Percentiles rank a stretch among this genome's conserved stretches.
Evolutionary conservation across 1,140 invertebrate species (phyloP).

Genomic region (Listronotus bonariensis): DNA sequence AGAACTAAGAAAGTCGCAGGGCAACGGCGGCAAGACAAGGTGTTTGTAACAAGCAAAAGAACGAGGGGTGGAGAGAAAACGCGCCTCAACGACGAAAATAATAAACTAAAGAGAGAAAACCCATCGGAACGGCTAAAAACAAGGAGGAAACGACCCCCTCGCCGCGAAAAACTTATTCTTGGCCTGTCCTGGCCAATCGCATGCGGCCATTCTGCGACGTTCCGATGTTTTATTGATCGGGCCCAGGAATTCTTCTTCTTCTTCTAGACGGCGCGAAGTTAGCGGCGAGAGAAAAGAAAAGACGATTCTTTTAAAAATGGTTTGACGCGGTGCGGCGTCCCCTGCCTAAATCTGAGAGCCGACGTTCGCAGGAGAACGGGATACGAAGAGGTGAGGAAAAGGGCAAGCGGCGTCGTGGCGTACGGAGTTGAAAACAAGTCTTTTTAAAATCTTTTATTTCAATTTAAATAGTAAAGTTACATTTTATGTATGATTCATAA

Average conservation of each 20-base stretch:
- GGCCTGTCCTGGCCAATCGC: conserved; percentile 32
- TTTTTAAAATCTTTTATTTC: no score
- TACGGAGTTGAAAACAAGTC: no score
- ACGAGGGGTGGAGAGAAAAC: conserved; percentile 3
- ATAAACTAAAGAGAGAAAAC: conserved; percentile 32
- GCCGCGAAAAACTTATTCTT: conserved; percentile 34
- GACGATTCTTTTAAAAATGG: conserved; percentile 27
- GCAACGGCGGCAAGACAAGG: conserved; percentile 13
- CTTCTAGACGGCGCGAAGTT: conserved; percentile 20
- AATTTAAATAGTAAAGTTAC: no score
- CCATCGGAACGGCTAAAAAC: conserved; percentile 23
- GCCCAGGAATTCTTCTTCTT: conserved; percentile 33
- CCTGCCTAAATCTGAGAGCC: not conserved
- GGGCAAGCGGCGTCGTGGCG: no score
- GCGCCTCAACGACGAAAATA: conserved; percentile 15
- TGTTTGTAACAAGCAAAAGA: conserved; percentile 30
- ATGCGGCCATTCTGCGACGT: conserved; percentile 31
- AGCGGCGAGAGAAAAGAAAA: conserved; percentile 26
- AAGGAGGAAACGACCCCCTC: conserved; percentile 10
- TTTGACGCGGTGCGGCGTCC: conserved; percentile 3
- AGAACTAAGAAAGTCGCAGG: not conserved
- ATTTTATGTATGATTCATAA: no score
- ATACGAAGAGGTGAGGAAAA: no score
- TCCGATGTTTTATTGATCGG: conserved; percentile 33
- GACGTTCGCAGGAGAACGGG: no score